Conservation (phyloP, 2,113 vertebrate genomes). For the Nematolebias whitei region DNA sequence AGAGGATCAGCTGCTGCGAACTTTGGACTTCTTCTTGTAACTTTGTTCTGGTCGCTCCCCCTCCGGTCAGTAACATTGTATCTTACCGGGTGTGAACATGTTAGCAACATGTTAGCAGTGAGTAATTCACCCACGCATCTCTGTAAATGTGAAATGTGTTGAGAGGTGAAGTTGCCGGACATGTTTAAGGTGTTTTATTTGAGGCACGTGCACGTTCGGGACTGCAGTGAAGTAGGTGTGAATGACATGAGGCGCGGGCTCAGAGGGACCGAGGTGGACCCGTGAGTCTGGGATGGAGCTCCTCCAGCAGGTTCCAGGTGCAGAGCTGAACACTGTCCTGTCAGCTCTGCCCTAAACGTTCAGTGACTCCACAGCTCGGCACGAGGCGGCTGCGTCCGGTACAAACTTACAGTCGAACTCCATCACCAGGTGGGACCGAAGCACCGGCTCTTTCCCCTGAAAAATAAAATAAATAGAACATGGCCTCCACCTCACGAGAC, state of each 20-base stretch:
- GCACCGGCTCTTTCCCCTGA: background rate
- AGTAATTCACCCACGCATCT: background rate
- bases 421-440: background rate
- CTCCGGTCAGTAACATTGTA: background rate
- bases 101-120: background rate
- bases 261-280: background rate
- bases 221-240: slow-evolving; percentile 25
- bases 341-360: too few relatives aligned
- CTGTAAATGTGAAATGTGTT: background rate
- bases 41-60: background rate
- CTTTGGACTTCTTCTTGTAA: slow-evolving; percentile 15
- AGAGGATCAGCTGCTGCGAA: slow-evolving; percentile 37
- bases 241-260: slow-evolving; percentile 8
- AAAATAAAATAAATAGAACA: too few relatives aligned
- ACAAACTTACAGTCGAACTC: too few relatives aligned
- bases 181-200: background rate
- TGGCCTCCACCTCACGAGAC: slow-evolving; percentile 64
- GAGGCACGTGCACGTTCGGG: slow-evolving; percentile 8
- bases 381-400: too few relatives aligned
- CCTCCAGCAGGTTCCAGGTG: background rate
- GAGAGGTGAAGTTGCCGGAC: too few relatives aligned
- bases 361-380: too few relatives aligned
- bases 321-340: too few relatives aligned
- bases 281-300: slow-evolving; percentile 24
- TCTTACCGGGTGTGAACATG: slow-evolving; percentile 10